Conservation (phyloP, 2,797 vertebrate genomes). For the Myotis vivesi region DNA sequence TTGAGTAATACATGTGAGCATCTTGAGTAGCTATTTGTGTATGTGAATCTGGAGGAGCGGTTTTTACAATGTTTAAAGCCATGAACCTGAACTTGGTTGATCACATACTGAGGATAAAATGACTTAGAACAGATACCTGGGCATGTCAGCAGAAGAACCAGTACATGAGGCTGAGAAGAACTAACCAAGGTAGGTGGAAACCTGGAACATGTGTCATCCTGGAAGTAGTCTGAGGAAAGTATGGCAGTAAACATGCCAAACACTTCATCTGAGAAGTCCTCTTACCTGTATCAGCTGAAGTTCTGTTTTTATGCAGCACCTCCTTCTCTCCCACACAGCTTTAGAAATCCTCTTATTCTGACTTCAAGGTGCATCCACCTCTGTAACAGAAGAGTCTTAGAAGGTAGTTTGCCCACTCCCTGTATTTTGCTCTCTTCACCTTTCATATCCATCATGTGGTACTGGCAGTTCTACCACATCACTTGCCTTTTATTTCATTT, state of each 20-base stretch:
- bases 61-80: background rate
- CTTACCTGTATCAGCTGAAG: background rate
- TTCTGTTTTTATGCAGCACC: no score
- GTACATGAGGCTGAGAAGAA: background rate
- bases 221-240: background rate
- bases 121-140: background rate
- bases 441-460: background rate
- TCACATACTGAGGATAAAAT: background rate
- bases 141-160: background rate
- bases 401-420: background rate
- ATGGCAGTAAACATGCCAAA: background rate
- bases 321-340: background rate
- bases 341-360: background rate
- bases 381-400: background rate
- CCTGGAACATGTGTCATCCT: background rate
- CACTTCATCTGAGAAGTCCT: background rate
- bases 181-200: background rate
- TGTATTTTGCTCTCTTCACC: background rate
- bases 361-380: accelerated
- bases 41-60: background rate
- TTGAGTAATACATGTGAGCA: background rate
- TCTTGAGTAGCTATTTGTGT: background rate
- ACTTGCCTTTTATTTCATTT: background rate
- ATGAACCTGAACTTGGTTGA: background rate
- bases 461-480: background rate